phyloP scores from a whole-genome alignment of 2,113 vertebrate species.

The Ardeotis arabs region DNA sequence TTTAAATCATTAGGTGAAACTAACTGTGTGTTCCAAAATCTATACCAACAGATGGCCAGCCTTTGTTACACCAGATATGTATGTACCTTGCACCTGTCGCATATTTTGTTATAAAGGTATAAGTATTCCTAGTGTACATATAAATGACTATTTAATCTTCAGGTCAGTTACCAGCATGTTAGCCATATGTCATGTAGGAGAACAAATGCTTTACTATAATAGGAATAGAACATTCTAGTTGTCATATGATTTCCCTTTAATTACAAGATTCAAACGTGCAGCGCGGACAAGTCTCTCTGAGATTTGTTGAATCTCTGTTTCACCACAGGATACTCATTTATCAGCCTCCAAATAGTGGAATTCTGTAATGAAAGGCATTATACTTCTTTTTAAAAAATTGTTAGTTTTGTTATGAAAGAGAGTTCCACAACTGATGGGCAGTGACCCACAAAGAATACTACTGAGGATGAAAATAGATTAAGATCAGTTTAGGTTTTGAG shows the following conservation, averaged over 20 bases:
- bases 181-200: background rate
- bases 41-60: slow-evolving; percentile 7
- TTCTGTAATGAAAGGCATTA: background rate
- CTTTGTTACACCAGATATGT: background rate
- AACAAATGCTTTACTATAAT: background rate
- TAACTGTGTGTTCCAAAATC: background rate
- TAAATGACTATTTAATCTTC: background rate
- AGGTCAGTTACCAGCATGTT: background rate
- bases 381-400: background rate
- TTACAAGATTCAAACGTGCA: background rate
- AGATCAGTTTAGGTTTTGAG: background rate
- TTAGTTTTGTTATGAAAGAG: background rate
- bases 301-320: background rate
- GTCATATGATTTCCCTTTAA: background rate
- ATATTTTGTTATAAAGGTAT: background rate
- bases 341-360: background rate
- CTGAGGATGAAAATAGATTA: background rate
- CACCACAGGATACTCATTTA: background rate
- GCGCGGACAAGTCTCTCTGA: background rate
- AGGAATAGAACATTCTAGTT: background rate
- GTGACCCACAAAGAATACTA: background rate
- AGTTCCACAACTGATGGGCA: background rate
- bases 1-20: background rate
- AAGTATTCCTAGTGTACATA: background rate
- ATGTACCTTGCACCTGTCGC: background rate